phyloP scores from a whole-genome alignment of 2,113 vertebrate species.

The Callochromis pleurospilus region DNA sequence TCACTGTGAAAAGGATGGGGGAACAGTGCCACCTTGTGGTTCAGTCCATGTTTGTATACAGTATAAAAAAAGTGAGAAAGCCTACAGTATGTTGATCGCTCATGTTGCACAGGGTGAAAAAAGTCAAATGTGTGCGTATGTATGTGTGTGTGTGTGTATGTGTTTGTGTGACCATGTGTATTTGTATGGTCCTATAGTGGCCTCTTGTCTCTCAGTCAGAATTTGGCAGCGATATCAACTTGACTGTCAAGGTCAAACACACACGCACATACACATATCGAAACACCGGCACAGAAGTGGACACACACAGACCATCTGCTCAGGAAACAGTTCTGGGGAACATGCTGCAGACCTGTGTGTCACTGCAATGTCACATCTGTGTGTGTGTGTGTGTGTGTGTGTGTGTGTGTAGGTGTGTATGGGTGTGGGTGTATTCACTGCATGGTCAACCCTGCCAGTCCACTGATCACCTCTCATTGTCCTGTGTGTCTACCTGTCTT shows the following conservation, averaged over 20 bases:
- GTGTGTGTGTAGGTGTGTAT: not conserved
- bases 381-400: not conserved
- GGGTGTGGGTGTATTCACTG: not conserved
- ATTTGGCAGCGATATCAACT: slow-evolving; percentile 26
- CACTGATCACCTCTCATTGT: slow-evolving; percentile 6
- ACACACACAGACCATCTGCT: slow-evolving; percentile 64
- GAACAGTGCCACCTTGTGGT: slow-evolving; percentile 72
- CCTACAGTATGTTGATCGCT: not conserved
- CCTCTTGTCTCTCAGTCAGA: slow-evolving; percentile 26
- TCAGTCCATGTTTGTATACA: not conserved
- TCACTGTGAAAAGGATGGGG: not conserved
- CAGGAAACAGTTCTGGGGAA: slow-evolving; percentile 24
- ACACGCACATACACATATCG: slow-evolving; percentile 11
- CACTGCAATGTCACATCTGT: slow-evolving; percentile 18
- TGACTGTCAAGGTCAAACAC: slow-evolving; percentile 37
- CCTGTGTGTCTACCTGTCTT: not conserved
- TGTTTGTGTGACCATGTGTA: not conserved
- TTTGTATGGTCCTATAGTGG: not conserved
- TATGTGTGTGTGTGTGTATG: not conserved
- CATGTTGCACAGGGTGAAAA: not conserved
- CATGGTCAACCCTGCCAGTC: not conserved
- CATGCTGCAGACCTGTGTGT: slow-evolving; percentile 45
- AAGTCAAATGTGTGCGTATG: not conserved
- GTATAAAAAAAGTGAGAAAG: not conserved
- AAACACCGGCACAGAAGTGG: not conserved